Percentiles rank a stretch among this genome's conserved stretches.
phyloP scores from a whole-genome alignment of 2,888 invertebrate species.

The Ctenicera cuprea region DNA sequence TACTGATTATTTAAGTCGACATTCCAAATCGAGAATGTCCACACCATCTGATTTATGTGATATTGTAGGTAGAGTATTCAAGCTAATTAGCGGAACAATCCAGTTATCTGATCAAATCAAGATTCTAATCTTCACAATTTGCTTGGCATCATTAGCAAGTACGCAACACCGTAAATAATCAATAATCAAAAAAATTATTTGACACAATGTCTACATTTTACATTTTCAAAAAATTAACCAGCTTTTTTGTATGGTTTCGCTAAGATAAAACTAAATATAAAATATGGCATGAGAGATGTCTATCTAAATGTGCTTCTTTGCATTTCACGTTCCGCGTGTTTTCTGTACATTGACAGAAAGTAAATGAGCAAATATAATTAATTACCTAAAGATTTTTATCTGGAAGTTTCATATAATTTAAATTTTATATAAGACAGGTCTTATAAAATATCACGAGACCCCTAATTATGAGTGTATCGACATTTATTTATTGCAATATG shows the following conservation, averaged over 20 bases:
- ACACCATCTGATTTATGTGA: slow-evolving; percentile 24
- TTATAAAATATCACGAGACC: background rate
- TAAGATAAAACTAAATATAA: too few species aligned
- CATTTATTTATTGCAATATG: background rate
- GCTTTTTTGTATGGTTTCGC: too few species aligned
- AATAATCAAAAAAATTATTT: too few species aligned
- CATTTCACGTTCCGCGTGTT: too few species aligned
- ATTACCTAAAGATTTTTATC: background rate
- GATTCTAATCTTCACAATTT: background rate
- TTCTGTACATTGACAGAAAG: too few species aligned
- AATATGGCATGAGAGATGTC: too few species aligned
- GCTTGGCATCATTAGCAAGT: background rate
- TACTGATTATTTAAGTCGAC: slow-evolving; percentile 18
- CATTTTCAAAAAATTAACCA: too few species aligned
- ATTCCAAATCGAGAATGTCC: slow-evolving; percentile 19
- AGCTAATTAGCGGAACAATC: slow-evolving; percentile 24
- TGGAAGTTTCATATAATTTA: background rate
- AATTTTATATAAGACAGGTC: background rate
- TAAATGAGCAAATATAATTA: background rate
- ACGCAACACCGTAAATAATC: too few species aligned
- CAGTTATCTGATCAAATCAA: slow-evolving; percentile 8
- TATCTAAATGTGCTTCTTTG: too few species aligned
- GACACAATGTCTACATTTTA: too few species aligned
- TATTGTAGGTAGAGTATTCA: slow-evolving; percentile 9
- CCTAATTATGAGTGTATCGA: background rate